Evolutionary conservation across 2,113 vertebrate genomes (phyloP).

Genomic region (Anseranas semipalmata): DNA sequence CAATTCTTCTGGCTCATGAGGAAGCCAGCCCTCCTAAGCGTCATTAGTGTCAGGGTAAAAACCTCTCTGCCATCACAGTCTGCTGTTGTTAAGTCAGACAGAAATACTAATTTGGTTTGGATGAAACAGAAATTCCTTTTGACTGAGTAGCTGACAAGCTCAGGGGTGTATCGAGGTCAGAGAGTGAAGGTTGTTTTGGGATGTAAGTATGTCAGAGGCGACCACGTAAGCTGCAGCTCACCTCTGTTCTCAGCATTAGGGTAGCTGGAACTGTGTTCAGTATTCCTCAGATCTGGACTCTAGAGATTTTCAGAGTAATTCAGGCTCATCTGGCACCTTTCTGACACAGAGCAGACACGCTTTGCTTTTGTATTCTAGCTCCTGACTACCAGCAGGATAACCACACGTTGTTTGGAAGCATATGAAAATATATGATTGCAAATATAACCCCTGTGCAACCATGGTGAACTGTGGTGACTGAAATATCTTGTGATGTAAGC

Average conservation of each 20-base stretch:
- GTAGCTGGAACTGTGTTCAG: background rate
- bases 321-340: background rate
- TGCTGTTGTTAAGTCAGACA: background rate
- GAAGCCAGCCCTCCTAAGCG: background rate
- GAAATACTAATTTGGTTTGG: background rate
- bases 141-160: background rate
- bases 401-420: background rate
- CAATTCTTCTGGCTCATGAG: background rate
- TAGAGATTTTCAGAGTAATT: background rate
- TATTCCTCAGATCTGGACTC: background rate
- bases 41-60: background rate
- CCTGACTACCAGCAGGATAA: background rate
- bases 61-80: background rate
- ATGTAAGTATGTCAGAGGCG: background rate
- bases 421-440: background rate
- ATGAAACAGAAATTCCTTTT: background rate
- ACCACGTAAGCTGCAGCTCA: accelerated
- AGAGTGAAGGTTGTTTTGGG: background rate
- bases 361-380: background rate
- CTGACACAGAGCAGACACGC: background rate
- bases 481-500: background rate
- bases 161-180: background rate
- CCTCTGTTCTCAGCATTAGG: background rate
- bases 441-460: background rate
- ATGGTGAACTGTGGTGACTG: background rate